Conservation (phyloP, 2,797 vertebrate species). For the Leptoclinus maculatus region DNA sequence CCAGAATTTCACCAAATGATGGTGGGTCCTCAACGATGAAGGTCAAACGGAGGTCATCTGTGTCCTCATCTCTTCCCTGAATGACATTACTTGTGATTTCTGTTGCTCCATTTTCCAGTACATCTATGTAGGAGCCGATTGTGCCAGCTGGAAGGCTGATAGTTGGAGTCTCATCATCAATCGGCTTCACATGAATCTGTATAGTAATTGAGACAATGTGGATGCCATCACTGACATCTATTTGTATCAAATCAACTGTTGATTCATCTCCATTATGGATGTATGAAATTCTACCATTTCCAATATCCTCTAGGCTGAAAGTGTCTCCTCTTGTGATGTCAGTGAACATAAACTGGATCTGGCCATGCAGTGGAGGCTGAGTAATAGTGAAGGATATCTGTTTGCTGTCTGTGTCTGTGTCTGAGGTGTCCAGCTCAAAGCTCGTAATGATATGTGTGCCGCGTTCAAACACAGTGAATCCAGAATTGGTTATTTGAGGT, state of each 20-base stretch:
- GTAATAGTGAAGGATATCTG: slow-evolving; percentile 90
- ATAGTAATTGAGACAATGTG: slow-evolving; percentile 93
- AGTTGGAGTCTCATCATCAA: slow-evolving; percentile 87
- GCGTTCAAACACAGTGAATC: slow-evolving; percentile 89
- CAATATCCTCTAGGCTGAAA: slow-evolving; percentile 90
- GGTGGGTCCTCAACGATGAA: slow-evolving; percentile 93
- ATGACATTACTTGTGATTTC: slow-evolving; percentile 94
- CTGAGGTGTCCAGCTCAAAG: slow-evolving; percentile 89
- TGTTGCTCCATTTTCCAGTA: slow-evolving; percentile 91
- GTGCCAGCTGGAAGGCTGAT: slow-evolving; percentile 89
- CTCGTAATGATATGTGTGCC: slow-evolving; percentile 87
- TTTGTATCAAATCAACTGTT: slow-evolving; percentile 85
- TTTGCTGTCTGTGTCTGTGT: slow-evolving; percentile 89
- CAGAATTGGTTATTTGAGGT: slow-evolving; percentile 94
- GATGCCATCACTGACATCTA: slow-evolving; percentile 93
- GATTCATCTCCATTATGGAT: slow-evolving; percentile 89
- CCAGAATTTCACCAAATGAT: slow-evolving; percentile 88
- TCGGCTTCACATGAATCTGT: slow-evolving; percentile 87
- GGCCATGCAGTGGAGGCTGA: slow-evolving; percentile 89
- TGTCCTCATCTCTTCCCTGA: slow-evolving; percentile 89
- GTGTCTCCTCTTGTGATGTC: slow-evolving; percentile 85
- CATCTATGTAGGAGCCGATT: slow-evolving; percentile 92
- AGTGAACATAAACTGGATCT: slow-evolving; percentile 84
- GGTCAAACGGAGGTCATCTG: slow-evolving; percentile 92
- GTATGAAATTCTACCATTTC: slow-evolving; percentile 87